Evolutionary conservation across 2,797 vertebrate genomes (phyloP).

Genomic region (Eulemur mongoz): DNA sequence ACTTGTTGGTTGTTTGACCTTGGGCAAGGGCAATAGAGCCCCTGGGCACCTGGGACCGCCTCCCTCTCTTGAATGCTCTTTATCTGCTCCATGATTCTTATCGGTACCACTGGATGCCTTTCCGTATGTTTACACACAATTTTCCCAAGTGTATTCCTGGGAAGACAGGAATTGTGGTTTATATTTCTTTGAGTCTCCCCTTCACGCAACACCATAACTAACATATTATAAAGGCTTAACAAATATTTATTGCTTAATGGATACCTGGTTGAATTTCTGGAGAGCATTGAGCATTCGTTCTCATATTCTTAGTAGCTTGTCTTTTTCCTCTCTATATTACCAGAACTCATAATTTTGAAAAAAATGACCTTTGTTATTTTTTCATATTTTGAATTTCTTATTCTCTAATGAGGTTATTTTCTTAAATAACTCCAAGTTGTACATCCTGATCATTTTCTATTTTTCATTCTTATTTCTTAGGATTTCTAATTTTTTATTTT

Average conservation of each 20-base stretch:
- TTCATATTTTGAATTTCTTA: slow-evolving; percentile 8
- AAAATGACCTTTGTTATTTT: not conserved
- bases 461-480: not conserved
- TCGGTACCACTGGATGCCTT: not conserved
- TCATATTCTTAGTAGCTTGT: not conserved
- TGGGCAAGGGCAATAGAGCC: not conserved
- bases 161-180: not conserved
- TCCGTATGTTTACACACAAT: not conserved
- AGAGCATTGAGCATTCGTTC: not conserved
- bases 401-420: slow-evolving; percentile 19
- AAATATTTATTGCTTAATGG: not conserved
- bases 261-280: not conserved
- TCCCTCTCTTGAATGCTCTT: not conserved
- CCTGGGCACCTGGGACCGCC: not conserved
- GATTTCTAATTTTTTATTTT: not conserved
- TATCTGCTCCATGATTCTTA: not conserved
- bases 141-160: not conserved
- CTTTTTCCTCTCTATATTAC: not conserved
- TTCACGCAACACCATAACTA: not conserved
- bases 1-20: not conserved
- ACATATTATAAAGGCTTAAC: not conserved
- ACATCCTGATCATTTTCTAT: not conserved
- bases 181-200: not conserved
- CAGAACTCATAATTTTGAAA: not conserved
- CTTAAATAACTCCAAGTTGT: not conserved